Conservation (phyloP, 2,797 vertebrate genomes). For the Decapterus maruadsi region DNA sequence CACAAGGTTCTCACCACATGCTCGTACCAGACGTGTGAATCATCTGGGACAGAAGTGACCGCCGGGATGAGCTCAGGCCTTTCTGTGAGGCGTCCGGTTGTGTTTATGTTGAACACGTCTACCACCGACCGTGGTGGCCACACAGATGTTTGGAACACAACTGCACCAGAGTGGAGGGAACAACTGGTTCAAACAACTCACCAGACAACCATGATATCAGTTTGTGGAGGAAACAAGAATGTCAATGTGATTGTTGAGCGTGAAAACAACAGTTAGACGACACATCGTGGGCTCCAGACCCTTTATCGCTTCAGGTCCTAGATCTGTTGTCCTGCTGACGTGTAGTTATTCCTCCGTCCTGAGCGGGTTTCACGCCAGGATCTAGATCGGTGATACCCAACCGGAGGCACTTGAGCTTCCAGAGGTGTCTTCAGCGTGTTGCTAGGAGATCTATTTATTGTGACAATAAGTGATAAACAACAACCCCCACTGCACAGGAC, state of each 20-base stretch:
- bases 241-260: too few relatives aligned
- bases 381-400: not conserved
- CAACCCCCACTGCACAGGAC: not conserved
- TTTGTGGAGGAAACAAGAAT: too few relatives aligned
- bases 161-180: not conserved
- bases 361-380: not conserved
- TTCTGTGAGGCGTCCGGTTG: not conserved
- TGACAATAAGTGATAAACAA: not conserved
- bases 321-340: not conserved
- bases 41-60: slow-evolving; percentile 59
- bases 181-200: not conserved
- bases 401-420: not conserved
- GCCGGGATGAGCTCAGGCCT: slow-evolving; percentile 10
- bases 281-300: not conserved
- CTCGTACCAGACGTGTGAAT: slow-evolving; percentile 75
- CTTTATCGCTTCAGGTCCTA: not conserved
- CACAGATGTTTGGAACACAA: slow-evolving; percentile 22
- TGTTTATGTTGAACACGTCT: slow-evolving; percentile 31
- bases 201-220: slow-evolving; percentile 6
- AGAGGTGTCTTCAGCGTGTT: not conserved
- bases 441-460: not conserved
- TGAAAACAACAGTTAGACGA: too few relatives aligned
- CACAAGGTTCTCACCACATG: slow-evolving; percentile 66
- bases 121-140: not conserved
- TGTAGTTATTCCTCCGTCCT: not conserved